These are phyloP conservation scores for Machimus rusticus DNA, from an alignment of 2,888 invertebrate species.

Conservation along the genomic window DNA sequence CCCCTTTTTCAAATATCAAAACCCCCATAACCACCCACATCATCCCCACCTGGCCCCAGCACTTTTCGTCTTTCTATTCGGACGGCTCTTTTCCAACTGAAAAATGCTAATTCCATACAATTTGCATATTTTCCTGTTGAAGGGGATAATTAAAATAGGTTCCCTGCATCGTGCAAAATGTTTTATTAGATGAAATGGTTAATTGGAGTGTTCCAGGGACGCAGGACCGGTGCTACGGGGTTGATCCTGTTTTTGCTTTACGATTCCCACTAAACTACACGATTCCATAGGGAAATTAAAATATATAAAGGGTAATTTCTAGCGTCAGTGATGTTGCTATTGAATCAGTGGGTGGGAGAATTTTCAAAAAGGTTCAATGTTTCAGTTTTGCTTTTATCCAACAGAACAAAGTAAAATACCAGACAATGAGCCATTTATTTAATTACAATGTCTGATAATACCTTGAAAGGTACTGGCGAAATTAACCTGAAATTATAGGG, in stretches of 20 bases:
- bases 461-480: not conserved
- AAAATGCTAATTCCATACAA: slow-evolving; percentile 25
- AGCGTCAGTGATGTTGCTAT: not conserved
- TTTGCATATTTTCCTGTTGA: slow-evolving; percentile 31
- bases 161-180: slow-evolving; percentile 19
- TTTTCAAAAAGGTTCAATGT: not conserved
- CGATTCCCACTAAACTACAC: not conserved
- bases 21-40: not conserved
- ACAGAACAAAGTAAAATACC: not conserved
- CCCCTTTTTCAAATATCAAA: not conserved
- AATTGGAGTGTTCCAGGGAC: not conserved
- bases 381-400: not conserved
- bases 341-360: not conserved
- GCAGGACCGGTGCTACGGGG: not conserved
- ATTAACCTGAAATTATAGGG: not conserved
- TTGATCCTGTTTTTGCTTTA: not conserved
- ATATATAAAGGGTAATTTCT: slow-evolving; percentile 1
- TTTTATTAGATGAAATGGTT: slow-evolving; percentile 29
- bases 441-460: not conserved
- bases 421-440: not conserved
- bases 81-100: slow-evolving; percentile 13
- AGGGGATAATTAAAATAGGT: slow-evolving; percentile 29
- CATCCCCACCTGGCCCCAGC: not conserved
- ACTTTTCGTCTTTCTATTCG: slow-evolving; percentile 3
- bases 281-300: not conserved